A percentile compares a stretch with the other conserved stretches of the same genome.
Conservation (phyloP, 2,888 invertebrate species). For the Parapristionchus giblindavisi region DNA sequence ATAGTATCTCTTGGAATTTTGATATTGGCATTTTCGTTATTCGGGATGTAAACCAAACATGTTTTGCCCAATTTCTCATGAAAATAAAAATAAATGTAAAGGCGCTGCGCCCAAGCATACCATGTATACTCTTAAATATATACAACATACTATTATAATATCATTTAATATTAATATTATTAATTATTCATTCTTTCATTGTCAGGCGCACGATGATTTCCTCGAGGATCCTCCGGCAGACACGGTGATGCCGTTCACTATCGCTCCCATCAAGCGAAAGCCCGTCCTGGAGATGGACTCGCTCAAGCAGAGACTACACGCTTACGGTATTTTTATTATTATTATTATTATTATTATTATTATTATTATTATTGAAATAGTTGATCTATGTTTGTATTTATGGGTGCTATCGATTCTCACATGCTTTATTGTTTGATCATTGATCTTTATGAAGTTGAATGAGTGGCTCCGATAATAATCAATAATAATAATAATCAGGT, state of each 20-base stretch:
- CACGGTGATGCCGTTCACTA: constrained; percentile 24
- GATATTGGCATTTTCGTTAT: too few relatives aligned
- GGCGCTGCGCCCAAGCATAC: too few relatives aligned
- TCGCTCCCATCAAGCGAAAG: constrained; percentile 14
- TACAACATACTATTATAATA: background rate
- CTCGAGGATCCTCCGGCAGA: constrained; percentile 29
- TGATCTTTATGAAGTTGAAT: too few relatives aligned
- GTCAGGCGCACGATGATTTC: constrained; percentile 14
- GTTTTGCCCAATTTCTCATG: too few relatives aligned
- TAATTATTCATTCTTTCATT: background rate
- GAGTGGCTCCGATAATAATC: too few relatives aligned
- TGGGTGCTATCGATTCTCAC: too few relatives aligned
- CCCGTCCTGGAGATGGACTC: background rate
- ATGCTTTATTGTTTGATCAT: too few relatives aligned
- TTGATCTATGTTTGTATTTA: too few relatives aligned
- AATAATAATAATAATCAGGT: background rate
- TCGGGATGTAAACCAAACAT: too few relatives aligned
- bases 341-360: background rate
- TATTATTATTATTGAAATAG: background rate
- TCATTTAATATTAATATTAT: too few relatives aligned
- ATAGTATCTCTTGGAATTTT: too few relatives aligned
- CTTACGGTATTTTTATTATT: constrained; percentile 3
- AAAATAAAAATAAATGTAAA: too few relatives aligned
- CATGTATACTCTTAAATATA: background rate
- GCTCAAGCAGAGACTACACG: constrained; percentile 32